phyloP scores from a whole-genome alignment of 1,140 invertebrate genomes.

The Dendrolimus punctatus region DNA sequence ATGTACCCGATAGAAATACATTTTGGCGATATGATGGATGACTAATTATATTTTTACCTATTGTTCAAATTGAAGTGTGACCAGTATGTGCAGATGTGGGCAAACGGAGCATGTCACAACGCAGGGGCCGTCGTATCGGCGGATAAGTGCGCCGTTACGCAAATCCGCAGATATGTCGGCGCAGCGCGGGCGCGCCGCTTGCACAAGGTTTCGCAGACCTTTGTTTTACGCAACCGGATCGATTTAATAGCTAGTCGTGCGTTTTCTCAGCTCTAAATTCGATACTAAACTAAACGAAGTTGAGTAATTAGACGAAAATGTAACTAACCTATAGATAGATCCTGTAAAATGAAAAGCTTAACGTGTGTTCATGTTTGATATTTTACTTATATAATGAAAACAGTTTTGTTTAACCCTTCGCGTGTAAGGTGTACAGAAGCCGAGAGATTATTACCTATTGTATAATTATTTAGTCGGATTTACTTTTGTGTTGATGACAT shows the following conservation, averaged over 20 bases:
- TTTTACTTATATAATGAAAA: too few species aligned
- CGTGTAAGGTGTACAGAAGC: too few species aligned
- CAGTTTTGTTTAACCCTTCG: too few species aligned
- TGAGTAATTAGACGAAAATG: constrained; percentile 20
- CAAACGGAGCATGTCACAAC: constrained; percentile 60
- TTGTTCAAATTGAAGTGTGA: constrained; percentile 7
- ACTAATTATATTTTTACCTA: neutral
- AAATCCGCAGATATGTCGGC: constrained; percentile 70
- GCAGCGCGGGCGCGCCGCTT: constrained; percentile 63
- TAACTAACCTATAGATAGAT: too few species aligned
- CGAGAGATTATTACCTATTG: too few species aligned
- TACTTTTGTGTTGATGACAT: constrained; percentile 41
- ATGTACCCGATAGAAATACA: too few species aligned
- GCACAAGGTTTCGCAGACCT: constrained; percentile 70
- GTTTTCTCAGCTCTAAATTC: constrained; percentile 53
- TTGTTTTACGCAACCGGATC: constrained; percentile 71
- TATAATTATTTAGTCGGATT: constrained; percentile 18
- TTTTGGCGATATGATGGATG: constrained; percentile 4
- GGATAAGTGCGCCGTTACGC: constrained; percentile 70
- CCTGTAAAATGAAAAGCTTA: too few species aligned
- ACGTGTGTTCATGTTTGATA: too few species aligned
- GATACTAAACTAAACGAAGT: constrained; percentile 34
- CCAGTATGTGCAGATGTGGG: constrained; percentile 30
- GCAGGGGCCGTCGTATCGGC: constrained; percentile 53
- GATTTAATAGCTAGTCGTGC: constrained; percentile 63